Evolutionary conservation across 2,113 vertebrate species (phyloP), one percentile per base, ranked within the genome.

Genomic region (Thomomys bottae): DNA sequence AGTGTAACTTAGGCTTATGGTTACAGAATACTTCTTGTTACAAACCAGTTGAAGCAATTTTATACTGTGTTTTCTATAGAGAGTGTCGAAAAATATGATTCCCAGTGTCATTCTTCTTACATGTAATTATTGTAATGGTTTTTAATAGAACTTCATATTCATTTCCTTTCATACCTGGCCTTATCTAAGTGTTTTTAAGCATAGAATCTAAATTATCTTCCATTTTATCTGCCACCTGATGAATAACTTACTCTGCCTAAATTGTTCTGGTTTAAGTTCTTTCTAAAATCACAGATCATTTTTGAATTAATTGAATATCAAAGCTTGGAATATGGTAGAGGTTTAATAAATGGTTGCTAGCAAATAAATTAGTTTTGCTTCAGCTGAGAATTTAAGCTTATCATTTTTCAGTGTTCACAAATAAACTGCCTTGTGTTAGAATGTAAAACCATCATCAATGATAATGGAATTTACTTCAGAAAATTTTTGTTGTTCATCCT

Each of bases 241-340:
- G 34, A 83, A 91, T 76, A 91, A 83, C 20, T 82, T 92, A 80
- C 57, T 83, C 61, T 71, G 30, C 68, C 36, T 92, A 83, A 88
- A 84, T 93, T 84, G 85, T 76, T 91, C 38, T 79, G 42, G 40
- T 89, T 67, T 72, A 57, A 91, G 66, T 87, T 94, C 4, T 57
- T 90, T 71, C 67, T 83, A 61, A 94, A 78, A 71, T 79, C 26
- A 73, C 66, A 49, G 59, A 84, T 70, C 67, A n/a, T 96, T 94
- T 92, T 89, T 28, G 71, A 87, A 95, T 88, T 80, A 93, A 92
- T 66, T 63, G n/a, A 10, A 67, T 66, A 73, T 73, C 30, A 73
- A 68, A 28, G 59, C 3, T 64, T 49, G 76, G 66, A 42, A 83
- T 89, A 85, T 72, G 66, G 85, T 64, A 88, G 49, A 32, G 6